phyloP scores from a whole-genome alignment of 2,888 invertebrate genomes.

The Timema podura region DNA sequence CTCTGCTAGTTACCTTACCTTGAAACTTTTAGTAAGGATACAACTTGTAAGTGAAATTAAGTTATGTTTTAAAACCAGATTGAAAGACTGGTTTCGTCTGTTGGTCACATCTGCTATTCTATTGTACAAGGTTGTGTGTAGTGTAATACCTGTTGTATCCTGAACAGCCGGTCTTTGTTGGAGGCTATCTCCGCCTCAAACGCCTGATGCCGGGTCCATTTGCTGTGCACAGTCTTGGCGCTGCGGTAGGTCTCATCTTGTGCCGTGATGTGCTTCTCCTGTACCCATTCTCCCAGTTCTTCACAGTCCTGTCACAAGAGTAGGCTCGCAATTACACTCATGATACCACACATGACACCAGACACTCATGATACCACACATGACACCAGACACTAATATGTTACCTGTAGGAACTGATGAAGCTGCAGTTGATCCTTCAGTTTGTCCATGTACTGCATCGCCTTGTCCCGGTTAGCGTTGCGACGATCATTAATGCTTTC shows the following conservation, averaged over 20 bases:
- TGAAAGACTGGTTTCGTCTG: too few relatives aligned
- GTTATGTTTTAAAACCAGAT: too few relatives aligned
- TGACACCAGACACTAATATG: not conserved
- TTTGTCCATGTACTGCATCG: constrained; percentile 85
- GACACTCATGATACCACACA: not conserved
- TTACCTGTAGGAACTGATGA: constrained; percentile 80
- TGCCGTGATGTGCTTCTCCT: constrained; percentile 97
- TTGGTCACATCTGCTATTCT: too few relatives aligned
- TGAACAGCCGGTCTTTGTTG: constrained; percentile 86
- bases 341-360: not conserved
- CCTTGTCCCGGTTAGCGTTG: constrained; percentile 85
- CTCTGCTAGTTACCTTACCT: too few relatives aligned
- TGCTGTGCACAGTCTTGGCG: constrained; percentile 98
- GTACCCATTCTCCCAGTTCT: constrained; percentile 97
- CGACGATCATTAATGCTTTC: constrained; percentile 90
- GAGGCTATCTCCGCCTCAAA: constrained; percentile 99
- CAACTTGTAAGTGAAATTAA: too few relatives aligned
- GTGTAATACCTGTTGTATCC: constrained; percentile 63
- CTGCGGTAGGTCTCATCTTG: constrained; percentile 99
- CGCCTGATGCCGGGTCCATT: constrained; percentile 99
- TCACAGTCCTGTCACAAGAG: constrained; percentile 78
- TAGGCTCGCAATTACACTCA: not conserved
- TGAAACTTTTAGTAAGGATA: too few relatives aligned
- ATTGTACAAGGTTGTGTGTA: constrained; percentile 4
- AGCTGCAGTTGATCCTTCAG: constrained; percentile 90